Percentiles rank a stretch among this genome's conserved stretches.
These are phyloP conservation scores for Carcinoscorpius rotundicauda DNA, from an alignment of 1,140 invertebrate genomes.

Conservation along the genomic window DNA sequence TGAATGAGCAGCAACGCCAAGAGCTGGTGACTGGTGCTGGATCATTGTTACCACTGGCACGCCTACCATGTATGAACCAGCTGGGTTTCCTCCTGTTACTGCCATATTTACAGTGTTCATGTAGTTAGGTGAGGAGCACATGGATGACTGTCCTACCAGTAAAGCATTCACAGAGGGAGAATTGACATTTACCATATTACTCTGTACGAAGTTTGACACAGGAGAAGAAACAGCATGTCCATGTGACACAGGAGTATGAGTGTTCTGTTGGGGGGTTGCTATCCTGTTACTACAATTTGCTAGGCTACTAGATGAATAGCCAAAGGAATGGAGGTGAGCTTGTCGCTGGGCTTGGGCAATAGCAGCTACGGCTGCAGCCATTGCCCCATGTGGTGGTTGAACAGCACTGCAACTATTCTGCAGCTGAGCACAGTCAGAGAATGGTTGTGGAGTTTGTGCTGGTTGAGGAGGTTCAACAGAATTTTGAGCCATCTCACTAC, in stretches of 20 bases:
- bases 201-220: slow-evolving; percentile 16
- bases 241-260: slow-evolving; percentile 12
- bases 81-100: neutral
- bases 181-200: slow-evolving; percentile 11
- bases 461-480: slow-evolving; percentile 30
- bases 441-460: slow-evolving; percentile 45
- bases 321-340: slow-evolving; percentile 4
- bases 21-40: slow-evolving; percentile 37
- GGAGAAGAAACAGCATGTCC: neutral
- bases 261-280: neutral
- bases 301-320: neutral
- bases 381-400: slow-evolving; percentile 1
- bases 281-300: neutral
- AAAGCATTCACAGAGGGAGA: slow-evolving; percentile 19
- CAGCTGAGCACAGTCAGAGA: slow-evolving; percentile 32
- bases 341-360: slow-evolving; percentile 19
- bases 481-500: slow-evolving; percentile 55
- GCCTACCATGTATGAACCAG: slow-evolving; percentile 22
- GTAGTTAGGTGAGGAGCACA: slow-evolving; percentile 31
- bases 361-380: slow-evolving; percentile 16
- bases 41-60: slow-evolving; percentile 45
- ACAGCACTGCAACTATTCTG: slow-evolving; percentile 1
- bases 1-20: no score
- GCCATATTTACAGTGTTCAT: slow-evolving; percentile 29
- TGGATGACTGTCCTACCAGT: slow-evolving; percentile 17